Evolutionary conservation across 2,888 invertebrate species (phyloP), one percentile per base, ranked within the genome.

Genomic region (Agrochola circellaris): DNA sequence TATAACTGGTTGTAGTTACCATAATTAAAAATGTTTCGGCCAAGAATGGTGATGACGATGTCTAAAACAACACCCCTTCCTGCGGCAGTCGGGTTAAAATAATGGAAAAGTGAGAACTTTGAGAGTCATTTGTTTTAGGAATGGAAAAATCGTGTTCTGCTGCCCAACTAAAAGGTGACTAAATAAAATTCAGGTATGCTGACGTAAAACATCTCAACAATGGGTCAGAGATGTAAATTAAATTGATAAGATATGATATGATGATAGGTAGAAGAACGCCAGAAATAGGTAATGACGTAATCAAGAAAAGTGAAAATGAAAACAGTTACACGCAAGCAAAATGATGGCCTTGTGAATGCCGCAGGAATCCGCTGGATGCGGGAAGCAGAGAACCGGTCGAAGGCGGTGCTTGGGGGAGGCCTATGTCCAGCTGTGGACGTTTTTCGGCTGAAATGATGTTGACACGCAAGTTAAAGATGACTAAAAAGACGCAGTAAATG

Each of bases 231-330:
- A 45, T 45, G 23, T 23, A 20, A 60, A 23, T 8, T 38, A 9
- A 67, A n/a, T 34, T 15, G 17, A 17, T 34, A 8, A 51, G 9
- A 34, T 34, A 34, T 15, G 8, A 34, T 34, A 34, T 23, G 5
- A 34, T 34, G 0, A n/a, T 66, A 71, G 34, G 38, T 66, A 72
- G 26, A 68, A 73, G 17, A 73, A 23, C 30, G 11, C 17, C 17
- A 70, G n/a, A 56, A 54, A 30, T 5, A 54, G 56, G 4, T 42
- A 30, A 71, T 20, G 30, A 51, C 23, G 9, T 15, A 4, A 70
- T 7, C 26, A 34, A 23, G 13, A 45, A 68, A 56, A 26, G 0
- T 26, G 9, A 42, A 71, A 38, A 72, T 15, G 9, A 30, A 23
- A 26, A 15, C 23, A 38, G 6, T 11, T 6, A 54, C 8, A n/a